Evolutionary conservation across 2,888 invertebrate genomes (phyloP).

Genomic region (Trissolcus brochymenae): DNA sequence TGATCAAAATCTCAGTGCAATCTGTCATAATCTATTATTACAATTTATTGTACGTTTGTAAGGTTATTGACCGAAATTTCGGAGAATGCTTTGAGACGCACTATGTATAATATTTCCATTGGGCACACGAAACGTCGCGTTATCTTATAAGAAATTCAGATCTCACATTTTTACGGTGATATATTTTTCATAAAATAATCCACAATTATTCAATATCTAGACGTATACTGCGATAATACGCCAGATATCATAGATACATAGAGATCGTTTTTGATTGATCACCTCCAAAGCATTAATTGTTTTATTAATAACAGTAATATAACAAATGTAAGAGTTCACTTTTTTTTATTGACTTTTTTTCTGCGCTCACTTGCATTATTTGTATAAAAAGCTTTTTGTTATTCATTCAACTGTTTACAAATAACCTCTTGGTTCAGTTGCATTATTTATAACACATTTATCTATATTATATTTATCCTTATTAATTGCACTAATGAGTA

Average conservation of each 20-base stretch:
- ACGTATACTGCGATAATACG: slow-evolving; percentile 10
- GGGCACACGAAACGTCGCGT: background rate
- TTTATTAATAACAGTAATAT: too few relatives aligned
- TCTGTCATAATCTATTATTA: slow-evolving; percentile 8
- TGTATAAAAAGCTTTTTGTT: too few relatives aligned
- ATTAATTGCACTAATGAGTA: too few relatives aligned
- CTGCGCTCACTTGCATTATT: too few relatives aligned
- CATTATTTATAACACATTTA: too few relatives aligned
- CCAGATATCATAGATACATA: slow-evolving; percentile 11
- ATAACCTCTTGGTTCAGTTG: too few relatives aligned
- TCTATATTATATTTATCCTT: too few relatives aligned
- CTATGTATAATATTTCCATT: slow-evolving; percentile 17
- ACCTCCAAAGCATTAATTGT: too few relatives aligned
- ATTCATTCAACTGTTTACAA: too few relatives aligned
- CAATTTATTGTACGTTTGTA: slow-evolving; percentile 19
- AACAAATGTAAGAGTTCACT: too few relatives aligned
- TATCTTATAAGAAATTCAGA: slow-evolving; percentile 23
- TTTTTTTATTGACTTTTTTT: too few relatives aligned
- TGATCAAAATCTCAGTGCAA: background rate
- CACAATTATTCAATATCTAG: slow-evolving; percentile 8
- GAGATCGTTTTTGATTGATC: slow-evolving; percentile 1
- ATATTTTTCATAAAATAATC: slow-evolving; percentile 12
- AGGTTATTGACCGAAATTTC: slow-evolving; percentile 32
- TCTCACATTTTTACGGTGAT: slow-evolving; percentile 15
- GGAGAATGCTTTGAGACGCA: background rate